phyloP scores from a whole-genome alignment of 2,888 invertebrate genomes.

The Drosophila mayaguana region DNA sequence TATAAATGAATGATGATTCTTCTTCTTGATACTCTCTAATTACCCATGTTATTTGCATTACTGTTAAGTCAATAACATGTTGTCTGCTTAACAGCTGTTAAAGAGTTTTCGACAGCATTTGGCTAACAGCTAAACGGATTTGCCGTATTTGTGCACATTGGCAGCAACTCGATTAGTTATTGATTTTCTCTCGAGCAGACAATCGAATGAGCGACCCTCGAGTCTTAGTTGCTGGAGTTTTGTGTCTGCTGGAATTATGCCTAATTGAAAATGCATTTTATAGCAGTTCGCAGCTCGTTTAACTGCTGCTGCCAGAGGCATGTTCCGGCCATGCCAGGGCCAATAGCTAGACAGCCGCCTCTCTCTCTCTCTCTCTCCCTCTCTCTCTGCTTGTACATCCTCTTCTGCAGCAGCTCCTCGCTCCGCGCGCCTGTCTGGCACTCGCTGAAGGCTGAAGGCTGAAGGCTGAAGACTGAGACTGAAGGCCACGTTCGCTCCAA shows the following conservation, averaged over 20 bases:
- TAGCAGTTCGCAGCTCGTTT: constrained; percentile 67
- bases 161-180: background rate
- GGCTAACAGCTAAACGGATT: background rate
- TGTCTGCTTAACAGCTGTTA: background rate
- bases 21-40: background rate
- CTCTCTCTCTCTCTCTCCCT: constrained; percentile 2
- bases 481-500: constrained; percentile 62
- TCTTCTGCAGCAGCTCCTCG: constrained; percentile 22
- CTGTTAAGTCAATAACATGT: background rate
- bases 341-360: constrained; percentile 55
- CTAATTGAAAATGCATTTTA: constrained; percentile 81
- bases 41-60: background rate
- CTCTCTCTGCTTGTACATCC: background rate
- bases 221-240: constrained; percentile 13
- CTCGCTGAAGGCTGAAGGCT: constrained; percentile 56
- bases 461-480: constrained; percentile 68
- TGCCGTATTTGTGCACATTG: background rate
- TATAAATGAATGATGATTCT: background rate
- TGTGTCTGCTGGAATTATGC: constrained; percentile 69
- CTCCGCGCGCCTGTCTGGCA: constrained; percentile 77
- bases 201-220: constrained; percentile 27
- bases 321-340: constrained; percentile 52
- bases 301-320: constrained; percentile 35
- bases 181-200: background rate
- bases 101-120: background rate